These are phyloP conservation scores for Chaetogeoica ovagalla DNA, from an alignment of 2,888 invertebrate genomes.

Conservation along the genomic window DNA sequence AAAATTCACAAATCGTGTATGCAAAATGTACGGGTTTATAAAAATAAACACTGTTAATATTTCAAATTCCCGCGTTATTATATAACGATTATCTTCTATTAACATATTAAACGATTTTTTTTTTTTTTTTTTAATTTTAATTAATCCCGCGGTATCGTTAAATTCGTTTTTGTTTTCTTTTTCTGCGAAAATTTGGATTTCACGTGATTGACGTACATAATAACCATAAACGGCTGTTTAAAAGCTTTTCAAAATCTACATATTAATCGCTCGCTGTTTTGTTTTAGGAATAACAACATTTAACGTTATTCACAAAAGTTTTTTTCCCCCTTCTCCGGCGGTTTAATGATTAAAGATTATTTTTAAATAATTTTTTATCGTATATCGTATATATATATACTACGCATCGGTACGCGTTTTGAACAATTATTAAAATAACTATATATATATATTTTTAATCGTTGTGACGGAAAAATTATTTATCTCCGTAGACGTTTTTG, in stretches of 20 bases:
- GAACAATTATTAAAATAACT: too few species aligned
- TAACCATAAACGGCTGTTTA: background rate
- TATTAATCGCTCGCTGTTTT: background rate
- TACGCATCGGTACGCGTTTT: too few species aligned
- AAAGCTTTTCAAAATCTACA: background rate
- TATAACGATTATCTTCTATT: background rate
- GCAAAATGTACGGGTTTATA: too few species aligned
- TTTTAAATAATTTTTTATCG: background rate
- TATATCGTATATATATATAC: too few species aligned
- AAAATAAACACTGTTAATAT: too few species aligned
- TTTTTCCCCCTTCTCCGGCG: too few species aligned
- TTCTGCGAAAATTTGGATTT: background rate
- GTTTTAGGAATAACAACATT: background rate
- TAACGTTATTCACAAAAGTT: background rate
- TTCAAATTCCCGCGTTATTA: too few species aligned
- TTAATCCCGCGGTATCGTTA: background rate
- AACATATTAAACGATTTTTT: background rate
- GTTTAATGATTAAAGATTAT: background rate
- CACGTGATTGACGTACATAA: background rate
- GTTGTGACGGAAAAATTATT: too few species aligned
- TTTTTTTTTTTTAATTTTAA: background rate
- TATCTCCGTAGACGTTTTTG: too few species aligned
- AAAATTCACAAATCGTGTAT: background rate
- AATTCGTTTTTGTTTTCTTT: background rate
- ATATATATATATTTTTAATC: too few species aligned